phyloP scores from a whole-genome alignment of 2,113 vertebrate genomes.

The Tamias sibiricus region DNA sequence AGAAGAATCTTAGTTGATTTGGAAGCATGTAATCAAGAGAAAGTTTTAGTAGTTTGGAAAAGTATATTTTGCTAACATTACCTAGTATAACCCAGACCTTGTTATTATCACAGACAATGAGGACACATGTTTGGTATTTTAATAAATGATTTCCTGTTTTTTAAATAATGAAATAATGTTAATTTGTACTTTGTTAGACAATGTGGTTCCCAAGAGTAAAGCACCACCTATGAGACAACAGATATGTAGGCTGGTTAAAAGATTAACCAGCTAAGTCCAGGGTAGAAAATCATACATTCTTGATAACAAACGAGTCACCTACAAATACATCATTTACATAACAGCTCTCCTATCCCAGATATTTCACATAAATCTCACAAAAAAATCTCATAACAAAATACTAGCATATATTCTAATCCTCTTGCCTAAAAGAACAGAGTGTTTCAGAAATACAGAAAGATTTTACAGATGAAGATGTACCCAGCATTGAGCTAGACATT shows the following conservation, averaged over 20 bases:
- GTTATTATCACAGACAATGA: constrained; percentile 22
- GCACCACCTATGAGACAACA: neutral
- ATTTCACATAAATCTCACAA: constrained; percentile 23
- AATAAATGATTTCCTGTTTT: constrained; percentile 26
- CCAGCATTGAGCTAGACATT: neutral
- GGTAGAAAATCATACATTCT: neutral
- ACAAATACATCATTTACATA: neutral
- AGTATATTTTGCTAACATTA: neutral
- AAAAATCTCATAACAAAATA: neutral
- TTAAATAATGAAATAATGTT: constrained; percentile 26
- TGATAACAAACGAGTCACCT: neutral
- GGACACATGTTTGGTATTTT: constrained; percentile 11
- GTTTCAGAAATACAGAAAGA: neutral
- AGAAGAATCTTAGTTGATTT: constrained; percentile 1
- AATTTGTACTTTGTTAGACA: constrained; percentile 9
- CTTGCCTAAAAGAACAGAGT: constrained; percentile 20
- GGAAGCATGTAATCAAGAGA: neutral
- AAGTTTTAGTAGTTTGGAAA: constrained; percentile 23
- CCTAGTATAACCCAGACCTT: neutral
- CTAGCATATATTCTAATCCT: neutral
- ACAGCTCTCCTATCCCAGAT: neutral
- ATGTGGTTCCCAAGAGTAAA: constrained; percentile 40
- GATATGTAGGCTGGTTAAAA: neutral
- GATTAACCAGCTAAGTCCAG: neutral
- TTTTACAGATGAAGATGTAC: neutral